Base-by-base conservation (phyloP, 35 echinoderm and acorn worm species). In the Patiria miniata region DNA sequence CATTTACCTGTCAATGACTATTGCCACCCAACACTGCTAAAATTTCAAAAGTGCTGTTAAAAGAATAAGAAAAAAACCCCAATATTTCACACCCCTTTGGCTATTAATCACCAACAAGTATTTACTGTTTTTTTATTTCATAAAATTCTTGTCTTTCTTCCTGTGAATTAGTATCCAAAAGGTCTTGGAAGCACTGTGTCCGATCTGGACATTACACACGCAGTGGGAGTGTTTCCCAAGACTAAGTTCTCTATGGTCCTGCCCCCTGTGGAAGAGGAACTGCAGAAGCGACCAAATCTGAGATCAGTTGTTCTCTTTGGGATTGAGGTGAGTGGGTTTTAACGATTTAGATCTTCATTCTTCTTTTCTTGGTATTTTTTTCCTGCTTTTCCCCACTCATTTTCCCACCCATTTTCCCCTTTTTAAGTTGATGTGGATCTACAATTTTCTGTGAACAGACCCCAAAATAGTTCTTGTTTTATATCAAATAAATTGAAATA, bases 231-330 rank as follows among this genome's bases (percentile, higher is more conserved):
- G 1, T 95, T 79, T 77, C 65, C 92, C 22, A 99, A 99, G 47
- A 99, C 96, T 0, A 92, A 91, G 53, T 99, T 99, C 56, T 94
- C 96, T 15, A 99, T 99, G 96, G 81, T 95, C 26, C 87, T 99
- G 29, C 93, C 96, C 21, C 89, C 88, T 29, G 96, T 99, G 36
- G 87, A 99, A 68, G 85, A 90, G 77, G 52, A 92, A 26, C 79
- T 95, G 29, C 68, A 79, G 32, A 83, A 59, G 47, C 29, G 89
- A 8, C 23, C 79, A 23, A 89, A 89, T 77, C 55, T 94, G 6
- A 99, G 89, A 77, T 77, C 96, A n/a, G 82, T 99, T 10, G 83
- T 99, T 19, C 84, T 99, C 8, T 90, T 94, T 94, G 96, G 96
- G 68, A 94, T 99, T 18, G 96, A 99, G 90, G 96, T 99, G 76